Base-by-base conservation (phyloP, 2,113 vertebrate genomes). In the human region DNA sequence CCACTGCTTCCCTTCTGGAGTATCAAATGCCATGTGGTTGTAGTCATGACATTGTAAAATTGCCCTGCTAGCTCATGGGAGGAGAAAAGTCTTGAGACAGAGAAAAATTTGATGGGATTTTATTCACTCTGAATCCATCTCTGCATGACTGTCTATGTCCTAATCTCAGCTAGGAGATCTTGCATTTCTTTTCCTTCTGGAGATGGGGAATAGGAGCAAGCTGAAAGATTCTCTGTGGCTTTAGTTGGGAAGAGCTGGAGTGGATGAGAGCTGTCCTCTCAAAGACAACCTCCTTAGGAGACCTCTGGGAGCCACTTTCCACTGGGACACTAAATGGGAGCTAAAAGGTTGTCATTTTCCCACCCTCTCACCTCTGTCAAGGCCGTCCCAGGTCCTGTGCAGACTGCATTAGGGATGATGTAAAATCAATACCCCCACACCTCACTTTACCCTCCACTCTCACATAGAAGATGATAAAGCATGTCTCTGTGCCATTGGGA, bases 121-220 rank as follows among this genome's bases (percentile, higher is more conserved):
- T 98, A 98, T 98, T 99, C 98, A 99, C 99, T 98, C 98, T 98
- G 97, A 97, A 92, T 88, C 96, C 98, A 98, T 98, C 97, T 98
- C 96, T 98, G 93, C 97, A 9, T 98, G 84, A 96, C 70, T 97
- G 87, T 94, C 98, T 97, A 95, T 94, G 97, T 98, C 90, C 98
- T 98, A 97, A 97, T 94, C 97, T 98, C 95, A 97, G 95, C 96
- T 97, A 98, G 97, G 97, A 98, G 97, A 97, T 43, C 66, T 93
- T 66, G 18, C 1, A 4, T 96, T 96, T 97, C 61, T 93, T 50
- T 92, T 70, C 68, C 61, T 95, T 68, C 80, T 89, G 38, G 35
- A 55, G 43, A 70, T 73, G 61, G 55, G 52, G 30, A 89, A 5
- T 43, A 10, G 66, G 16, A 86, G 8, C 3, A 5, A 66, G 4